A percentile compares a stretch with the other conserved stretches of the same genome.
Evolutionary conservation across 1,140 invertebrate species (phyloP).

Genomic region (Drosophila nannoptera): DNA sequence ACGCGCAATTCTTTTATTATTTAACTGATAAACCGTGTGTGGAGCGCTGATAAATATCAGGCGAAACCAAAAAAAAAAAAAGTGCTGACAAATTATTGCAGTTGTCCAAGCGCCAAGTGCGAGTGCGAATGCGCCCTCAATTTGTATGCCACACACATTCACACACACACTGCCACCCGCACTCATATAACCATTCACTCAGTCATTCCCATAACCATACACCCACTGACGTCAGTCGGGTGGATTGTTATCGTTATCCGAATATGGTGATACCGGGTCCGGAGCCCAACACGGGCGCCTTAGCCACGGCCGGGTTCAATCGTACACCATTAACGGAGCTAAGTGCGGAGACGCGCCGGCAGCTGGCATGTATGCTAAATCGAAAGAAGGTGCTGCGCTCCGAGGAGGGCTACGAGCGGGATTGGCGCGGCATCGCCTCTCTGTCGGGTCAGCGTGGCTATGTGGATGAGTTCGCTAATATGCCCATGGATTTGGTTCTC

Average conservation of each 20-base stretch:
- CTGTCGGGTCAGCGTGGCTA: slow-evolving; percentile 71
- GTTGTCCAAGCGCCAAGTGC: slow-evolving; percentile 52
- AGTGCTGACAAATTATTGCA: slow-evolving; percentile 62
- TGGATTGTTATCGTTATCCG: slow-evolving; percentile 60
- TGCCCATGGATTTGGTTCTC: slow-evolving; percentile 81
- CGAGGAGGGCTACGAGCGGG: slow-evolving; percentile 82
- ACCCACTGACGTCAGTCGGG: slow-evolving; percentile 57
- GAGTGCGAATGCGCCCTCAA: slow-evolving; percentile 70
- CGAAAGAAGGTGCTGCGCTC: slow-evolving; percentile 82
- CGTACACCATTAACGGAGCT: slow-evolving; percentile 79
- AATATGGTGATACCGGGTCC: slow-evolving; percentile 61
- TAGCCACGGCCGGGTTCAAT: slow-evolving; percentile 50
- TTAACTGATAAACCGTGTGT: slow-evolving; percentile 60
- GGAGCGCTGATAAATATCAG: slow-evolving; percentile 62
- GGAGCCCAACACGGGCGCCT: slow-evolving; percentile 27
- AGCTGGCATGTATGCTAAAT: slow-evolving; percentile 82
- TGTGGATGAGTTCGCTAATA: slow-evolving; percentile 59
- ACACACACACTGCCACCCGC: slow-evolving; percentile 19
- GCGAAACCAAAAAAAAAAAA: slow-evolving; percentile 3
- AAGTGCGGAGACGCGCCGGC: slow-evolving; percentile 78
- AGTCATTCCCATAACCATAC: slow-evolving; percentile 36
- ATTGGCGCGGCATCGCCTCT: slow-evolving; percentile 85
- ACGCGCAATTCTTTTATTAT: slow-evolving; percentile 64
- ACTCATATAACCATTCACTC: slow-evolving; percentile 7
- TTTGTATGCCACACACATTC: slow-evolving; percentile 67